Base-by-base conservation (phyloP, 2,797 vertebrate species). In the Sebastes taczanowskii region DNA sequence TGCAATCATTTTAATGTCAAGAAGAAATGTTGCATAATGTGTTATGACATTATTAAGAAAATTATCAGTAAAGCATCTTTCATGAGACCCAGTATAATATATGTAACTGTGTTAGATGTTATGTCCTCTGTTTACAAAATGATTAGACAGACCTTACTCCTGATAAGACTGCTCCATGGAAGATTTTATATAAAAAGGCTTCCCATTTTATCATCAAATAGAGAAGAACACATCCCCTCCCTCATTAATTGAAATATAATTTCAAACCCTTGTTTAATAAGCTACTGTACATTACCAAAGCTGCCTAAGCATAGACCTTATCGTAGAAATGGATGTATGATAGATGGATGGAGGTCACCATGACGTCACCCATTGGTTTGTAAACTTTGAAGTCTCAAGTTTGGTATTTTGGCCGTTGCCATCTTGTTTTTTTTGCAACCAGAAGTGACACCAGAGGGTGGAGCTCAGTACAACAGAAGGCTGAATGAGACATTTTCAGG, bases 1-100 rank as follows among this genome's bases (percentile, higher is more conserved):
- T 56, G 23, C 22, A 85, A 88, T 91, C 83, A 81, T 66, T 83
- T 78, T 71, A 82, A 77, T 82, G 75, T 84, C 73, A 83, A 72
- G 27, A 82, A 69, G n/a, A 85, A 83, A 70, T 64, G 35, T 71
- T 81, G 49, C n/a, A 38, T n/a, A 87, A 81, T 35, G 83, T 52
- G 67, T 65, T 61, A 27, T 61, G 29, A 53, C 29, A 82, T 88
- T 74, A 80, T 88, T 32, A 35, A 35, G 52, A 61, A 71, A 73
- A 84, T 88, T 52, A 84, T 77, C 18, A 81, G 62, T 42, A 16
- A 74, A 77, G 27, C 30, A 64, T 74, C 53, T 58, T 69, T 74
- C 30, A 64, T 74, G 6, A 78, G 35, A 30, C 13, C 58, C 49
- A 64, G 8, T 42, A 56, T 55, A 60, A 68, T 30, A 13, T 7